These are phyloP conservation scores for Gallinago jamesoni DNA, from an alignment of 2,113 vertebrate species.

Conservation along the genomic window DNA sequence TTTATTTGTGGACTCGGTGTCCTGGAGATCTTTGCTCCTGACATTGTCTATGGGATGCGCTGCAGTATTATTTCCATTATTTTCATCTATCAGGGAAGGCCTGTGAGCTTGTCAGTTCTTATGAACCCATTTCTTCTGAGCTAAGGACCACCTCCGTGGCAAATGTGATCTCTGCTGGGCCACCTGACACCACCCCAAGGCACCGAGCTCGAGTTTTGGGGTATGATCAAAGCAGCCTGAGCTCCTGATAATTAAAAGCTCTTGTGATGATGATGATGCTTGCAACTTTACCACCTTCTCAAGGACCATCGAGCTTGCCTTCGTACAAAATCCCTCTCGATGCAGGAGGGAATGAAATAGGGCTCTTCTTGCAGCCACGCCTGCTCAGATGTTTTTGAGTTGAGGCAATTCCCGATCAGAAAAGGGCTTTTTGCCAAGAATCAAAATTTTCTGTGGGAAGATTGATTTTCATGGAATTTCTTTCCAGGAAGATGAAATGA, in stretches of 20 bases:
- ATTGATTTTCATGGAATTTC: slow-evolving; percentile 55
- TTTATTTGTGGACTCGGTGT: neutral
- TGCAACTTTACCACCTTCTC: neutral
- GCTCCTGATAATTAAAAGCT: neutral
- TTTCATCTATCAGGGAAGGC: neutral
- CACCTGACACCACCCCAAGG: neutral
- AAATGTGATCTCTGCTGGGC: neutral
- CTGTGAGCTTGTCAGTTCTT: neutral
- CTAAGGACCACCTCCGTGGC: neutral
- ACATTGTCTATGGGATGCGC: accelerated
- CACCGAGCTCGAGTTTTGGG: neutral
- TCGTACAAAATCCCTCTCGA: neutral
- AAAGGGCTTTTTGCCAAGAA: neutral
- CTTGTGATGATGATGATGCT: neutral
- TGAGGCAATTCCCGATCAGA: neutral
- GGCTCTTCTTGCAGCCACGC: neutral
- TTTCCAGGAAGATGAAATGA: slow-evolving; percentile 27
- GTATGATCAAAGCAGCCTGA: neutral
- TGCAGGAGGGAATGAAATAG: neutral
- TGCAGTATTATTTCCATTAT: neutral
- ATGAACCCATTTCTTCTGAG: accelerated
- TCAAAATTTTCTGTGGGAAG: slow-evolving; percentile 20
- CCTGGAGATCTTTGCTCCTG: neutral
- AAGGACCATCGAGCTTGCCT: neutral
- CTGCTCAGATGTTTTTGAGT: neutral